Evolutionary conservation across 1,140 invertebrate genomes (phyloP).

Genomic region (Eumeta japonica): DNA sequence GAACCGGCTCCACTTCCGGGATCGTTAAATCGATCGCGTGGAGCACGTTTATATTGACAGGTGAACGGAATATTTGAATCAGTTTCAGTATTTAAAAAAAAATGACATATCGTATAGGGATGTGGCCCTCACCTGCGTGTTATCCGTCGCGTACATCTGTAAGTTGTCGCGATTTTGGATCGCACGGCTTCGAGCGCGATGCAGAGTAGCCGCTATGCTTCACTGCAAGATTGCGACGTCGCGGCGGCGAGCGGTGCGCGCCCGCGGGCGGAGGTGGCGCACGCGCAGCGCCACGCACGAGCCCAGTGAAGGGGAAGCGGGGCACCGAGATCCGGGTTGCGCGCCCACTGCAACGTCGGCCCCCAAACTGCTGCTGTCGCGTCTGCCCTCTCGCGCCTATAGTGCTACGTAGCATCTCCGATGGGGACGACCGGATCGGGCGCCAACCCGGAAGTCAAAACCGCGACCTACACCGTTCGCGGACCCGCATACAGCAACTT

Average conservation of each 20-base stretch:
- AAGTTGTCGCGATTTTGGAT: conserved; percentile 27
- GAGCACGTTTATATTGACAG: conserved; percentile 36
- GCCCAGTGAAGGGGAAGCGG: conserved; percentile 51
- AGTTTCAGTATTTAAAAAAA: too few species aligned
- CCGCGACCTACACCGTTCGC: too few species aligned
- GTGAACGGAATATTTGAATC: too few species aligned
- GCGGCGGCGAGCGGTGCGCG: too few species aligned
- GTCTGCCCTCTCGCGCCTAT: conserved; percentile 37
- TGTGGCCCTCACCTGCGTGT: conserved; percentile 44
- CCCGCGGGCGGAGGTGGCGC: conserved; percentile 12
- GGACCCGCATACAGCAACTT: too few species aligned
- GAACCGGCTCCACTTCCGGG: conserved; percentile 51
- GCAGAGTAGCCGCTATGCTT: too few species aligned
- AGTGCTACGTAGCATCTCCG: too few species aligned
- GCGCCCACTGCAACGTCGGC: conserved; percentile 46
- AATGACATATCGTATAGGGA: background rate
- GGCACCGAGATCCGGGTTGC: conserved; percentile 49
- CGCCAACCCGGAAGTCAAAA: too few species aligned
- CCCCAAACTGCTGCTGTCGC: conserved; percentile 40
- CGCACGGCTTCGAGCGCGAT: conserved; percentile 28
- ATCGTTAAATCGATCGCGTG: conserved; percentile 35
- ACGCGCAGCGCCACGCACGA: conserved; percentile 36
- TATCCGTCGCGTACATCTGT: conserved; percentile 46
- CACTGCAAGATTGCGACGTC: too few species aligned
- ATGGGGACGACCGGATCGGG: too few species aligned